Evolutionary conservation across 2,797 vertebrate genomes (phyloP).

Genomic region (Bradypodion ventrale): DNA sequence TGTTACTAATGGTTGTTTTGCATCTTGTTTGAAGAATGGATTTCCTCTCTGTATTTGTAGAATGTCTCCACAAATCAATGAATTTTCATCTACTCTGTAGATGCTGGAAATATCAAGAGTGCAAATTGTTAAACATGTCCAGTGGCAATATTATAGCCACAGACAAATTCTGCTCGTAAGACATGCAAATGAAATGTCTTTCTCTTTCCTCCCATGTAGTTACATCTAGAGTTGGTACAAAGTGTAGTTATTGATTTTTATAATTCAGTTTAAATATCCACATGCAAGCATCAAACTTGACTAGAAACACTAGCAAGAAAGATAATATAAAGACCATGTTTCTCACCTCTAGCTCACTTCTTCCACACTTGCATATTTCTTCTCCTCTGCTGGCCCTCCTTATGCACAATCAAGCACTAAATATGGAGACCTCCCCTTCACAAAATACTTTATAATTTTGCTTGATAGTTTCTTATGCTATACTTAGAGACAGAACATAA

Average conservation of each 20-base stretch:
- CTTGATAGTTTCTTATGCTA: too few species aligned
- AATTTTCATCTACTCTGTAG: not conserved
- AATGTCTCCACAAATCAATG: not conserved
- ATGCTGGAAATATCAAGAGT: not conserved
- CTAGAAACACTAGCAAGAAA: not conserved
- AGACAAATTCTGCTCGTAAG: not conserved
- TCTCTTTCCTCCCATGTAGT: not conserved
- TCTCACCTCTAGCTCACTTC: not conserved
- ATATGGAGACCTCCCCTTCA: not conserved
- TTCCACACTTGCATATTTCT: too few species aligned
- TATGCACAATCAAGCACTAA: not conserved
- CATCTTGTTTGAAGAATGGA: not conserved
- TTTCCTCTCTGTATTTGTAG: slow-evolving; percentile 9
- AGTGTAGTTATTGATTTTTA: not conserved
- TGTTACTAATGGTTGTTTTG: not conserved
- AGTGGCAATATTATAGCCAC: not conserved
- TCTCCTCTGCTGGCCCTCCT: not conserved
- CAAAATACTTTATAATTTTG: too few species aligned
- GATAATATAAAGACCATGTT: not conserved
- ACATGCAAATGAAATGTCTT: not conserved
- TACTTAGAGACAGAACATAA: too few species aligned
- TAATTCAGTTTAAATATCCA: not conserved
- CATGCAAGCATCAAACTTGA: too few species aligned
- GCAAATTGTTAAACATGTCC: slow-evolving; percentile 12
- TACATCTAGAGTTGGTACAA: not conserved